Percentiles rank a stretch among this genome's conserved stretches.
phyloP scores from a whole-genome alignment of 2,797 vertebrate genomes.

The Salarias fasciatus region DNA sequence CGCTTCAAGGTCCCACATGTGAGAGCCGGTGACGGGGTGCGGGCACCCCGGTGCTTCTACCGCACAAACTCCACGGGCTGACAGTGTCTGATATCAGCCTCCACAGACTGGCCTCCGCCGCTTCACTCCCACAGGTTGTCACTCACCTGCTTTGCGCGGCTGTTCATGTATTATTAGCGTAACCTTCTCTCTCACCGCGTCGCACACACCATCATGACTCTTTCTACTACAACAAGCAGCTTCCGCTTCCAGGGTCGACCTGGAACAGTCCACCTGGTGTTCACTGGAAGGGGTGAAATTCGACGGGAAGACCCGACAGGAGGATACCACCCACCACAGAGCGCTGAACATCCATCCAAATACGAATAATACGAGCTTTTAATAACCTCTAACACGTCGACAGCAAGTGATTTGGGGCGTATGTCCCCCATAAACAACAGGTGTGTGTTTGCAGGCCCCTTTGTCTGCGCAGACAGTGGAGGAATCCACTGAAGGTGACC shows the following conservation, averaged over 20 bases:
- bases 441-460: conserved; percentile 14
- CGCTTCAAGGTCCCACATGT: conserved; percentile 65
- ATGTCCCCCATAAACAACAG: too few species aligned
- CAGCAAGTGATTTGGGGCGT: too few species aligned
- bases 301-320: neutral
- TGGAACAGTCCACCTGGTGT: conserved; percentile 45
- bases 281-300: neutral
- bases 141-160: conserved; percentile 71
- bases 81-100: neutral
- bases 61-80: conserved; percentile 55
- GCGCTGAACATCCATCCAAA: neutral
- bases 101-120: neutral
- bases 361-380: neutral
- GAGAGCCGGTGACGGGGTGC: conserved; percentile 14
- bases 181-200: conserved; percentile 80
- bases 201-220: conserved; percentile 76
- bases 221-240: conserved; percentile 34
- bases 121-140: conserved; percentile 2
- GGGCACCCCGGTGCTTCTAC: conserved; percentile 7
- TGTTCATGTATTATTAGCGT: conserved; percentile 60
- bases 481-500: conserved; percentile 87
- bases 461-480: conserved; percentile 46
- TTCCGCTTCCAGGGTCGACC: conserved; percentile 86
- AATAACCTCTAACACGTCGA: too few species aligned
- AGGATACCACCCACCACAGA: too few species aligned